Evolutionary conservation across 1,140 invertebrate species (phyloP), one percentile per base, ranked within the genome.

Genomic region (Mercenaria mercenaria): DNA sequence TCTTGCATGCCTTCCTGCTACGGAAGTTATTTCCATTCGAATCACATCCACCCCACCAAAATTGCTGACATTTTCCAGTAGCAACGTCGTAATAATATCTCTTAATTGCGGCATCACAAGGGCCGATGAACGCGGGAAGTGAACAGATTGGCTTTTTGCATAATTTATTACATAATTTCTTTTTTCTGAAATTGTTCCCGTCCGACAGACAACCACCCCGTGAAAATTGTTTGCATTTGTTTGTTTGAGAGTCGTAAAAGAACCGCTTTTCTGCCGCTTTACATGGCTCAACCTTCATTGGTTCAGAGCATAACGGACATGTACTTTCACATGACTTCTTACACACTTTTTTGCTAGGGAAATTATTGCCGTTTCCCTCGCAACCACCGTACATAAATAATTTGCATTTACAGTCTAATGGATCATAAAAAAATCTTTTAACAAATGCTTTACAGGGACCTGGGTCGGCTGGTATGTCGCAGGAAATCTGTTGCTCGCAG

Each of bases 391-490:
- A 96, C 20, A 74, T 61, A 89, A 95, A 96, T 37, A 77, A 23
- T 50, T 88, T 82, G 87, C 95, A 96, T 67, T 74, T 88, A 13
- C 90, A 77, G 10, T 85, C 88, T 26, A 79, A 50, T 18, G 29
- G 34, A 85, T 95, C 92, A 72, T 92, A 95, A 88, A 91, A 94
- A 89, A 88, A 95, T 52, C 92, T 83, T 18, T 77, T 59, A 26
- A 93, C 34, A 29, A 97, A 96, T 1, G 97, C 97, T 26, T 97
- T 34, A 92, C 98, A 99, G 1, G 43, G 43, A 52, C 98, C 98
- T 6, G 96, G 95, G 88, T 98, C 97, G 92, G 97, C 96, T 69
- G 97, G 97, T 94, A 98, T 97, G 94, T 98, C 98, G 94, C 98
- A 99, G 29, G 87, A 0, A 8, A 26, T 10, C 13, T 18, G 11